Percentiles rank a stretch among this genome's conserved stretches.
Evolutionary conservation across 2,797 vertebrate species (phyloP).

Genomic region (Agapornis canus): DNA sequence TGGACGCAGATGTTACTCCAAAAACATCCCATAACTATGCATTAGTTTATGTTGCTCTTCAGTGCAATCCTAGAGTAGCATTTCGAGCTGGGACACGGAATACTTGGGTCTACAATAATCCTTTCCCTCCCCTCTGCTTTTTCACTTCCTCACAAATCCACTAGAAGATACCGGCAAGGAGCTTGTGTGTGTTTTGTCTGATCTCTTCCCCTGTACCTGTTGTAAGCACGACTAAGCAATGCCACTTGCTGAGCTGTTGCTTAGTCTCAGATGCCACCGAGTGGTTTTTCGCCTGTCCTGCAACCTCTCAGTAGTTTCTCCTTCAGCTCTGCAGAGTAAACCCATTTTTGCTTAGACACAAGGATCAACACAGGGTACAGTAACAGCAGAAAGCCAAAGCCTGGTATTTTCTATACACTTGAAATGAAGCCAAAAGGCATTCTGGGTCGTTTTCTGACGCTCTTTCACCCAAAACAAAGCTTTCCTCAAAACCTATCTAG

Average conservation of each 20-base stretch:
- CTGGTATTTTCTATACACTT: accelerated
- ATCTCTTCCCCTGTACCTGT: no score
- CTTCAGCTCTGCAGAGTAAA: background rate
- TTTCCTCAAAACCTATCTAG: background rate
- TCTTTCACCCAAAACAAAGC: background rate
- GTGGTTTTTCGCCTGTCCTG: background rate
- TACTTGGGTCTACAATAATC: background rate
- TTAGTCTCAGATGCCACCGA: slow-evolving; percentile 19
- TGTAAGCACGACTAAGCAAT: background rate
- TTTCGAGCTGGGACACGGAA: background rate
- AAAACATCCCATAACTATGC: accelerated
- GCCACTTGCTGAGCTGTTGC: background rate
- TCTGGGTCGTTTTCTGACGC: accelerated
- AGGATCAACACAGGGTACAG: background rate
- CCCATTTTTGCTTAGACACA: accelerated
- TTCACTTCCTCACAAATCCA: background rate
- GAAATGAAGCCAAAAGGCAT: background rate
- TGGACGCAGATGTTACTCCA: background rate
- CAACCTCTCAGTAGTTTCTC: background rate
- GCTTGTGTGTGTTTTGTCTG: accelerated
- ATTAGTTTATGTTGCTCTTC: background rate
- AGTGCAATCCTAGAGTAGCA: background rate
- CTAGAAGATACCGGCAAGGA: background rate
- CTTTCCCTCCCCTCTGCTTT: background rate
- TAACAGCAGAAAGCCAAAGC: background rate